Percentiles rank a stretch among this genome's conserved stretches.
These are phyloP conservation scores for Sebastes cheni DNA, from an alignment of 2,797 vertebrate species.

Conservation along the genomic window DNA sequence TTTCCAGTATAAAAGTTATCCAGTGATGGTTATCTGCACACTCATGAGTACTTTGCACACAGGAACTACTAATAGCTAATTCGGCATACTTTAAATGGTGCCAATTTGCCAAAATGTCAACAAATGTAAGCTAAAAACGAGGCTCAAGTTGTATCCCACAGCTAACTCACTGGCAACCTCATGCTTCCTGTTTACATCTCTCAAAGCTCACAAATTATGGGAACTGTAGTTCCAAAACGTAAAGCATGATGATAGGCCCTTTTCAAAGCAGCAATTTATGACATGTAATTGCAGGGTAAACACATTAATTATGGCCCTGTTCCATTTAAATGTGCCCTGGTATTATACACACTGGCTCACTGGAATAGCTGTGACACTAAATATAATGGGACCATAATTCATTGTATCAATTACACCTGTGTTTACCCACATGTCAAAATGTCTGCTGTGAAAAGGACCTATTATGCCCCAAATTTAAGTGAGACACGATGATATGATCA, in stretches of 20 bases:
- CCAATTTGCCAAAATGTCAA: not conserved
- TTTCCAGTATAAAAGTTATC: not conserved
- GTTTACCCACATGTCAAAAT: no score
- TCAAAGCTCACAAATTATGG: not conserved
- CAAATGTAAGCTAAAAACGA: not conserved
- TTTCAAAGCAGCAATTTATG: no score
- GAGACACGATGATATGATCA: not conserved
- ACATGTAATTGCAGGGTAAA: no score
- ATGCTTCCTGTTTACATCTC: not conserved
- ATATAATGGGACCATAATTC: no score
- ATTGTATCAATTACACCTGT: no score
- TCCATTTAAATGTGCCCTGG: no score
- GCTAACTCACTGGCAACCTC: not conserved
- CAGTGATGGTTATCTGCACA: not conserved
- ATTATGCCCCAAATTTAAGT: no score
- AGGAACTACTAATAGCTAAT: not conserved
- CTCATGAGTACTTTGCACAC: not conserved
- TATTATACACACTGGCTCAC: no score
- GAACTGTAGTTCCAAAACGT: not conserved
- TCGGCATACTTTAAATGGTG: not conserved
- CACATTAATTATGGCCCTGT: no score
- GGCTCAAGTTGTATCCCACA: not conserved
- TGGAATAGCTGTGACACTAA: no score
- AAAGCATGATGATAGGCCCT: not conserved
- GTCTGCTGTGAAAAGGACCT: no score